Evolutionary conservation across 1,140 invertebrate species (phyloP), one percentile per base, ranked within the genome.

Genomic region (Drosophila carrolli): DNA sequence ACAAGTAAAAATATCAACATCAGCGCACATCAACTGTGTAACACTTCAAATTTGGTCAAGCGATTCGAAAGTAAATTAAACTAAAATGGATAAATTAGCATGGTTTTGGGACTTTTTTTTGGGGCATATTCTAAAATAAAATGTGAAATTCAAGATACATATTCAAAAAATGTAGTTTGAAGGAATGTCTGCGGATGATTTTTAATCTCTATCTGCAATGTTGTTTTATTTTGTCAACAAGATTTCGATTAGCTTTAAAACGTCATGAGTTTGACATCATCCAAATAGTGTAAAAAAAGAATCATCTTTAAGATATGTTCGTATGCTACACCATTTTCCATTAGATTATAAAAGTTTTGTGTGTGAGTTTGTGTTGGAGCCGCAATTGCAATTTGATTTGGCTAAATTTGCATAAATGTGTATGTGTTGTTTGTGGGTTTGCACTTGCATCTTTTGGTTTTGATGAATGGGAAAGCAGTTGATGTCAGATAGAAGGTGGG

Each of bases 381-480:
- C 78, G 29, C 58, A 80, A 70, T 60, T 81, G 54, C 56, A 75
- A 61, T 78, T 83, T 75, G 75, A 19, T 78, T 83, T 56, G 44
- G 38, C 51, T 23, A 74, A 83, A 82, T 82, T 68, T 78, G 54
- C 57, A 81, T 81, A 81, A 67, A 40, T 76, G 41, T 38, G 41
- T 75, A 38, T 62, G 43, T 58, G 19, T 74, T 71, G 44, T 65
- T 47, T 75, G 19, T 47, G 68, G 56, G 48, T 67, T 32, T 76
- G 54, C 56, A 23, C 58, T 35, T 55, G 41, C 44, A 68, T 53
- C 47, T 65, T 66, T 68, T 44, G 60, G 47, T 68, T 68, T 63
- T 66, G 65, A 65, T 68, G 66, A 70, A 70, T 67, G 47, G 61
- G 43, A 48, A 48, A 70, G 8, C 37, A 70, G 37, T 70, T 41